Evolutionary conservation across 1,140 invertebrate genomes (phyloP).

Genomic region (Anastrepha ludens): DNA sequence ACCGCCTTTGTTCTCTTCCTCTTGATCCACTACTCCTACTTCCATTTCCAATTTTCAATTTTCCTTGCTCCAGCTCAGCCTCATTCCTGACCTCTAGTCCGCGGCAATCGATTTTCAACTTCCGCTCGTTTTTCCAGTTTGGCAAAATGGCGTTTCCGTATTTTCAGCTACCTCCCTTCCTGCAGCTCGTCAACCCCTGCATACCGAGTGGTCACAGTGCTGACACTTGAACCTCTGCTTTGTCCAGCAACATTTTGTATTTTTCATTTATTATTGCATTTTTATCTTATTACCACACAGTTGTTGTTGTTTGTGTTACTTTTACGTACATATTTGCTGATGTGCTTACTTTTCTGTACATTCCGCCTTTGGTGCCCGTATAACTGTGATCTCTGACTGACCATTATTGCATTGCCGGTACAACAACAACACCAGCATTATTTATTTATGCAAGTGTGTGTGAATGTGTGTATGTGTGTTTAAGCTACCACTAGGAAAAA

Average conservation of each 20-base stretch:
- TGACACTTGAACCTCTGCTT: background rate
- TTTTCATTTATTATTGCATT: conserved; percentile 49
- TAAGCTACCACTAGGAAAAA: background rate
- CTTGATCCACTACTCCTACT: background rate
- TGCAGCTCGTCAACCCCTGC: background rate
- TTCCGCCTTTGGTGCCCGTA: background rate
- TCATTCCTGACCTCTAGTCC: background rate
- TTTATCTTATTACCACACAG: background rate
- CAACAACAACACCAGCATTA: conserved; percentile 8
- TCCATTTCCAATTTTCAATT: conserved; percentile 10
- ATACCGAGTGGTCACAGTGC: background rate
- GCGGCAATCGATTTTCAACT: conserved; percentile 38
- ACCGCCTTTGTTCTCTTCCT: background rate
- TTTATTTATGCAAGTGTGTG: background rate
- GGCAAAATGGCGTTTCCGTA: conserved; percentile 51
- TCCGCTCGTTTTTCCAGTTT: conserved; percentile 50
- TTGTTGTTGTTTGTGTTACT: background rate
- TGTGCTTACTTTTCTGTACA: background rate
- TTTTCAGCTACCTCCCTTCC: conserved; percentile 15
- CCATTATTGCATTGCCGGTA: conserved; percentile 46
- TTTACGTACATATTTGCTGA: background rate
- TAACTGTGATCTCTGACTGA: conserved; percentile 43
- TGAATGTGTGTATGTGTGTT: background rate
- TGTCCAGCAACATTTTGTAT: conserved; percentile 7
- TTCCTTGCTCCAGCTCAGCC: background rate